A percentile compares a stretch with the other conserved stretches of the same genome.
Conservation (phyloP, 1,140 invertebrate genomes). For the Plodia interpunctella region DNA sequence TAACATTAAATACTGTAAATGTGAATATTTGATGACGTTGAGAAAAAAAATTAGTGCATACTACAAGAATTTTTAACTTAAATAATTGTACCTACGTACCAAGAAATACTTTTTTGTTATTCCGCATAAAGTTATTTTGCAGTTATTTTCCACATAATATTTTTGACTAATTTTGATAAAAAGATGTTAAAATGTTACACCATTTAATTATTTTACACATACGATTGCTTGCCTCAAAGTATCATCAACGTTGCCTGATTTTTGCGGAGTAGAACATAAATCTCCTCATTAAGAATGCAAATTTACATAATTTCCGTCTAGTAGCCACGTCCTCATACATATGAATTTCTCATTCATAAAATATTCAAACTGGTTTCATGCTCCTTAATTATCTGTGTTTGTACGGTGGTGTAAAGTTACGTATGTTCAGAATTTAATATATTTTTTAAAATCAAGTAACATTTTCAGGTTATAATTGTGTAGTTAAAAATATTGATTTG, state of each 20-base stretch:
- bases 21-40: no score
- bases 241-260: background rate
- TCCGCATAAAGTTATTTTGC: no score
- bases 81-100: no score
- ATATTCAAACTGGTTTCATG: constrained; percentile 72
- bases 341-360: constrained; percentile 68
- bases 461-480: no score
- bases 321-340: constrained; percentile 69
- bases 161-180: no score
- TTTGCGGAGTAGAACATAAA: constrained; percentile 23
- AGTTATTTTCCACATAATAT: no score
- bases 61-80: no score
- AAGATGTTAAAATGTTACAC: no score
- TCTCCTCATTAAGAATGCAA: constrained; percentile 61
- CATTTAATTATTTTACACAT: background rate
- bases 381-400: constrained; percentile 71
- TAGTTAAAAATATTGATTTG: no score
- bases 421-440: constrained; percentile 40
- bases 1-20: no score
- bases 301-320: constrained; percentile 67
- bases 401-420: constrained; percentile 56
- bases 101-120: no score
- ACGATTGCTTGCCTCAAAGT: background rate
- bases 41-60: no score
- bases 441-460: constrained; percentile 10